Percentiles rank a stretch among this genome's conserved stretches.
These are phyloP conservation scores for Rhinogobio ventralis DNA, from an alignment of 2,797 vertebrate species.

Conservation along the genomic window DNA sequence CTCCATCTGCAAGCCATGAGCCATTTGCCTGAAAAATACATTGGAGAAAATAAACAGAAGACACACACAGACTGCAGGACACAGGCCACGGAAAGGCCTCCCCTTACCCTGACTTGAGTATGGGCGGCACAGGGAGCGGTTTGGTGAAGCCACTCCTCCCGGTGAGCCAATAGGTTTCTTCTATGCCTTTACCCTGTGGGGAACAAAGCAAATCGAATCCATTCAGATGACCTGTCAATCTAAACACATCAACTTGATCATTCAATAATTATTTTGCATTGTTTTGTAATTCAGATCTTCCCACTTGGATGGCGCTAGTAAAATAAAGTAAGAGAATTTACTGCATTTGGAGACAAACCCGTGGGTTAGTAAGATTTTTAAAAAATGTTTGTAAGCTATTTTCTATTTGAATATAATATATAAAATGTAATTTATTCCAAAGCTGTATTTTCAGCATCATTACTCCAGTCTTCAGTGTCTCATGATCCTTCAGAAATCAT, in stretches of 20 bases:
- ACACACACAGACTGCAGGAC: constrained; percentile 50
- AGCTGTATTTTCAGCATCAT: background rate
- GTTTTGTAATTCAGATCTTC: background rate
- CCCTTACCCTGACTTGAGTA: constrained; percentile 79
- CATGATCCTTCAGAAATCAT: background rate
- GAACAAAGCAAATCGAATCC: background rate
- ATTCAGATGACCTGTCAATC: background rate
- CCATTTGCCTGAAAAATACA: constrained; percentile 78
- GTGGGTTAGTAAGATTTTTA: background rate
- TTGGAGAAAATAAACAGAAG: constrained; percentile 69
- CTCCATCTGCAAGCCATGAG: constrained; percentile 85
- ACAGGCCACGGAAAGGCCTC: constrained; percentile 47
- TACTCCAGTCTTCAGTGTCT: background rate
- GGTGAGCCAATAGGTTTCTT: constrained; percentile 91
- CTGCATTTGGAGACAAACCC: background rate
- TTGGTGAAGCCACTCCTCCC: constrained; percentile 89
- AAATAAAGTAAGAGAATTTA: background rate
- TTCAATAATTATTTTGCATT: background rate
- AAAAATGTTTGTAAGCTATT: background rate
- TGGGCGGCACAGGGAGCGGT: constrained; percentile 85
- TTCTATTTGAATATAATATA: background rate
- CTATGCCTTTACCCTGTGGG: constrained; percentile 83
- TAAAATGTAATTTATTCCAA: background rate
- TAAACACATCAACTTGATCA: background rate
- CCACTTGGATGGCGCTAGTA: background rate